These are phyloP conservation scores for Ruditapes philippinarum DNA, from an alignment of 1,140 invertebrate genomes.

Conservation along the genomic window DNA sequence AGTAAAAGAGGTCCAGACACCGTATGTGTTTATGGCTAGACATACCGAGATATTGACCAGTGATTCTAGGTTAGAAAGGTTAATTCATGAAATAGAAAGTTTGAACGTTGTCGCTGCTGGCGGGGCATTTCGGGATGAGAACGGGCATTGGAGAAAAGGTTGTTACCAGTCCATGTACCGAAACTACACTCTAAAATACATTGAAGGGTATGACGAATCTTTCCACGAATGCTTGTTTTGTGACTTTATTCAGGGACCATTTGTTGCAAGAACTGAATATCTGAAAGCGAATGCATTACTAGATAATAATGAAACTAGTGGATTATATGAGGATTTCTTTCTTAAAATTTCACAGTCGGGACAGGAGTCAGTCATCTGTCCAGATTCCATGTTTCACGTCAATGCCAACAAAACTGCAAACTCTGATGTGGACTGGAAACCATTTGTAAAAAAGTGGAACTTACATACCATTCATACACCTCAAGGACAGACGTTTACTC, in stretches of 20 bases:
- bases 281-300: neutral
- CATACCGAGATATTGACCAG: constrained; percentile 72
- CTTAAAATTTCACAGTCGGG: neutral
- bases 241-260: constrained; percentile 79
- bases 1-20: constrained; percentile 71
- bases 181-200: constrained; percentile 77
- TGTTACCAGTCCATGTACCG: constrained; percentile 78
- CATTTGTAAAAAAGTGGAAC: neutral
- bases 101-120: constrained; percentile 72
- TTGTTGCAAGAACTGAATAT: neutral
- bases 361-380: neutral
- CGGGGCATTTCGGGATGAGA: constrained; percentile 76
- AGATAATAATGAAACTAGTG: neutral
- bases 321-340: neutral
- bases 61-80: constrained; percentile 78
- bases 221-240: constrained; percentile 82
- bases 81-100: constrained; percentile 75
- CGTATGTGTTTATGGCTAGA: constrained; percentile 80
- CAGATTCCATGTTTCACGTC: neutral
- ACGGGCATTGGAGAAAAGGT: constrained; percentile 81
- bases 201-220: constrained; percentile 81
- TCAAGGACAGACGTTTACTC: neutral
- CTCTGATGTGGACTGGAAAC: neutral
- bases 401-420: neutral
- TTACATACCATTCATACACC: neutral